These are phyloP conservation scores for Aspidiotus destructor DNA, from an alignment of 2,888 invertebrate species.

Conservation along the genomic window DNA sequence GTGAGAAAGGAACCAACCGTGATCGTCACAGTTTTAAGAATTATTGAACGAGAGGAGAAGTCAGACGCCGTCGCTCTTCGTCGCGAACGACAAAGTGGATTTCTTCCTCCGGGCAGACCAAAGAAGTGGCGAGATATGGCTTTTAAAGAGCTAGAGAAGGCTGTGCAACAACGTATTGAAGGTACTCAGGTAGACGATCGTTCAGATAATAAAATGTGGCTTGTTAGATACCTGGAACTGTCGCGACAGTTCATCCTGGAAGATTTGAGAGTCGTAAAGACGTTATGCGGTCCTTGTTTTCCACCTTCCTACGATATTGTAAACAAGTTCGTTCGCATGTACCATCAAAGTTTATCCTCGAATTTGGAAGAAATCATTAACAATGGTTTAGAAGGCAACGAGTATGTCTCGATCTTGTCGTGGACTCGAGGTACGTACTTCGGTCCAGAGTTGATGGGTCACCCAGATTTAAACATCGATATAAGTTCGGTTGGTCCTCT, in stretches of 20 bases:
- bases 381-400: slow-evolving; percentile 86
- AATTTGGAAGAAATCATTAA: slow-evolving; percentile 80
- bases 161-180: slow-evolving; percentile 76
- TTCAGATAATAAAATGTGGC: slow-evolving; percentile 85
- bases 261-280: slow-evolving; percentile 82
- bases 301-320: slow-evolving; percentile 91
- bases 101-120: slow-evolving; percentile 76
- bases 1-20: slow-evolving; percentile 89
- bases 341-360: slow-evolving; percentile 74
- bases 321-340: slow-evolving; percentile 83
- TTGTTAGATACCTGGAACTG: slow-evolving; percentile 81
- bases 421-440: slow-evolving; percentile 90
- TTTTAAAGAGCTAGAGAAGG: slow-evolving; percentile 67
- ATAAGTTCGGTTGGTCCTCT: slow-evolving; percentile 63
- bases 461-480: slow-evolving; percentile 71
- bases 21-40: slow-evolving; percentile 89
- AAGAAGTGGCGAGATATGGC: slow-evolving; percentile 83
- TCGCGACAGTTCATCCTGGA: slow-evolving; percentile 79
- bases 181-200: slow-evolving; percentile 91
- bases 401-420: slow-evolving; percentile 84
- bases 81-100: slow-evolving; percentile 38
- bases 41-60: slow-evolving; percentile 94
- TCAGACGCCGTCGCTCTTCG: slow-evolving; percentile 78
- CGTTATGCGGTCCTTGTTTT: slow-evolving; percentile 83
- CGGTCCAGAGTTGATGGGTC: slow-evolving; percentile 77